Base-by-base conservation (phyloP, 2,797 vertebrate genomes). In the Siniperca undulata region DNA sequence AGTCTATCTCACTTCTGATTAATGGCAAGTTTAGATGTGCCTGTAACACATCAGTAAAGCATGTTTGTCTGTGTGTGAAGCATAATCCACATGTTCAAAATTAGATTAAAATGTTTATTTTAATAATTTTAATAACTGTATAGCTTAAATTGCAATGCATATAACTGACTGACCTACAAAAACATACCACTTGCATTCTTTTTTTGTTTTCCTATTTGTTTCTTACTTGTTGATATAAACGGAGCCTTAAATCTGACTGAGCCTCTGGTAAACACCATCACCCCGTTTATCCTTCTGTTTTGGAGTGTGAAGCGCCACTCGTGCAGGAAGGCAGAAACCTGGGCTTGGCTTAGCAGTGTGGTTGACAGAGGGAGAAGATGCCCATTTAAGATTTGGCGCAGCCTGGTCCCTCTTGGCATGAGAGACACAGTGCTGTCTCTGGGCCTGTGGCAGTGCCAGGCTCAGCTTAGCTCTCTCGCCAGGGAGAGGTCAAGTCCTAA, bases 321-420 rank as follows among this genome's bases (percentile, higher is more conserved):
- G 4, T 64, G 79, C 64, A 80, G 58, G 56, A 69, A 82, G 77
- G 53, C 73, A 88, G 70, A 82, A 87, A 79, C 66, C 71, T 82
- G 71, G 72, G 40, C 74, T 80, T 82, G 77, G 84, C 83, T 89
- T 69, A 75, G 75, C 69, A 74, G 85, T 69, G 70, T 53, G 70
- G 83, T 66, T 77, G 81, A 91, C 84, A 85, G 77, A 88, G 77
- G 75, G 83, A 85, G 82, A 91, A 89, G 84, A 81, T 72, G 78
- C 82, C 92, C 82, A 82, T 93, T 93, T 92, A 93, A 81, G 77
- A 89, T 88, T 82, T 95, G 93, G 93, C 93, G 62, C 75, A 67
- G 73, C 50, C 81, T 7, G 8, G 70, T 67, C 66, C 69, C 40
- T 83, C 84, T 90, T 94, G 92, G 90, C 90, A 82, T 53, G 56